Evolutionary conservation across 2,113 vertebrate genomes (phyloP).

Genomic region (Crotalus helleri): DNA sequence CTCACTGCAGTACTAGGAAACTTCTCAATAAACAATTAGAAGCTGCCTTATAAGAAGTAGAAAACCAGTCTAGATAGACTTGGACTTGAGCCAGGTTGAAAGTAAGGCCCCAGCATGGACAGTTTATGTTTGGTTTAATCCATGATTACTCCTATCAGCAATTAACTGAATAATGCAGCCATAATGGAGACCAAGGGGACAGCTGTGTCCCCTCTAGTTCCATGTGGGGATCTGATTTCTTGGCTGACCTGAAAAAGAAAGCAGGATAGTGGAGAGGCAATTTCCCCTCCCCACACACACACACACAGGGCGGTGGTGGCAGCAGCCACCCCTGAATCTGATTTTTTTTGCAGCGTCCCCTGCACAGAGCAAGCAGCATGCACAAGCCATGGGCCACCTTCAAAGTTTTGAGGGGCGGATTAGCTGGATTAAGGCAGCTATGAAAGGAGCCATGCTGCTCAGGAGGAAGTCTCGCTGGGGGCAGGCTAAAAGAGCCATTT

Average conservation of each 20-base stretch:
- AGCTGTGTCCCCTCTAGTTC: fast-evolving
- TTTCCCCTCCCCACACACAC: not conserved
- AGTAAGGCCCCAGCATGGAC: not conserved
- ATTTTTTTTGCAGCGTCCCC: conserved; percentile 19
- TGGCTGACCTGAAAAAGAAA: fast-evolving
- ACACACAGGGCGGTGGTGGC: not conserved
- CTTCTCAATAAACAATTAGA: not conserved
- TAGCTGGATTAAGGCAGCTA: conserved; percentile 91
- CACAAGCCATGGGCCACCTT: conserved; percentile 82
- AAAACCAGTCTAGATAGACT: not conserved
- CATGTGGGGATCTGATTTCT: not conserved
- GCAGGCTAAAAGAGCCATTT: conserved; percentile 83
- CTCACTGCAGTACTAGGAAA: not conserved
- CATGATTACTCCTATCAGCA: not conserved
- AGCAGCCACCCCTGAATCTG: conserved; percentile 23
- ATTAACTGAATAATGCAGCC: conserved; percentile 4
- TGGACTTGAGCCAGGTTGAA: not conserved
- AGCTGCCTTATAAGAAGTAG: not conserved
- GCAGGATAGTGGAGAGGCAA: not conserved
- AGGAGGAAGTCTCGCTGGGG: conserved; percentile 85
- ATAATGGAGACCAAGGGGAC: not conserved
- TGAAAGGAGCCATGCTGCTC: conserved; percentile 89
- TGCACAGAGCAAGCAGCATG: conserved; percentile 14
- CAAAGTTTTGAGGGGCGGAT: conserved; percentile 91
- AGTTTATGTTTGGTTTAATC: conserved; percentile 25